Evolutionary conservation across 2,113 vertebrate species (phyloP).

Genomic region (Eptesicus fuscus): DNA sequence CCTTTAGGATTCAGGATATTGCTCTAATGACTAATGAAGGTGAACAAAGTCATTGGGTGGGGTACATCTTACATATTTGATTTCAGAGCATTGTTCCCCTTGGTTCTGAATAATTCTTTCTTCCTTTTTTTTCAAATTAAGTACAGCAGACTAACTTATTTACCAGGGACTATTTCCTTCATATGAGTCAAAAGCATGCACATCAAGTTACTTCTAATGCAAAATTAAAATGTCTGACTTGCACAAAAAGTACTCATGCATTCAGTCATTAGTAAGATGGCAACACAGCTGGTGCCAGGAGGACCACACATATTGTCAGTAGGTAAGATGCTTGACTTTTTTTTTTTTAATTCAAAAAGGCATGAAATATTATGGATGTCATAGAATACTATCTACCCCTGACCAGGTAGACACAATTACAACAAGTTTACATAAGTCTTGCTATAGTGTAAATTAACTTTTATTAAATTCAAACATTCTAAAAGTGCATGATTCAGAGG

Average conservation of each 20-base stretch:
- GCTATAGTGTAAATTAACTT: background rate
- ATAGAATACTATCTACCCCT: background rate
- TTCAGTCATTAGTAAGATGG: background rate
- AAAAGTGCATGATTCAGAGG: background rate
- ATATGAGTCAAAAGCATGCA: slow-evolving; percentile 1
- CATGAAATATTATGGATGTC: background rate
- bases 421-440: background rate
- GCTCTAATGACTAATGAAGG: background rate
- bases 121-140: background rate
- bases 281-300: background rate
- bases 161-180: slow-evolving; percentile 13
- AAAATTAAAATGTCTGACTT: slow-evolving; percentile 40
- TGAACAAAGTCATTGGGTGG: background rate
- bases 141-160: slow-evolving; percentile 5
- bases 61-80: slow-evolving; percentile 25
- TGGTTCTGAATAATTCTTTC: background rate
- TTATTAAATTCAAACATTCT: background rate
- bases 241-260: background rate
- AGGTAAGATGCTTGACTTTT: background rate
- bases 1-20: slow-evolving; percentile 10
- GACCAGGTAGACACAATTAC: background rate
- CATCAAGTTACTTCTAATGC: background rate
- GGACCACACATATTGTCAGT: background rate
- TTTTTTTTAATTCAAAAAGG: background rate
- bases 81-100: background rate